Evolutionary conservation across 2,888 invertebrate species (phyloP).

Genomic region (Eumerus sabulonum): DNA sequence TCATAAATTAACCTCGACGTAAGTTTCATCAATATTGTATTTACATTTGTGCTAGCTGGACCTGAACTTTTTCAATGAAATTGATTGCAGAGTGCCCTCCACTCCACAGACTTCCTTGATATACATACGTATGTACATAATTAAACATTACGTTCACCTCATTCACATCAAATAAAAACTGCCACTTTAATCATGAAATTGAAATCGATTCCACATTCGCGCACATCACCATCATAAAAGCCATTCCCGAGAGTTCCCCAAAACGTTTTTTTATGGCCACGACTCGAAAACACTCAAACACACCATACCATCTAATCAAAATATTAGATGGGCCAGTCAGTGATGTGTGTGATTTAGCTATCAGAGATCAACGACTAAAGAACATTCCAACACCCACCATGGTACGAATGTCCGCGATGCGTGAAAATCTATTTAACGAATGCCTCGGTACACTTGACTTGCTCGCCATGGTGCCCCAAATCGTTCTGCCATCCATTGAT

Average conservation of each 20-base stretch:
- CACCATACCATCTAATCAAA: conserved; percentile 47
- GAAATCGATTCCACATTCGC: conserved; percentile 40
- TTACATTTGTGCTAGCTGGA: too few relatives aligned
- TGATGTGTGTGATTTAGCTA: conserved; percentile 48
- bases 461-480: neutral
- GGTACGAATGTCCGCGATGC: neutral
- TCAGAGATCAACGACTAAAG: conserved; percentile 25
- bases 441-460: conserved; percentile 11
- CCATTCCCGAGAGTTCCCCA: too few relatives aligned
- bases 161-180: neutral
- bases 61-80: too few relatives aligned
- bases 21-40: too few relatives aligned
- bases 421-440: conserved; percentile 57
- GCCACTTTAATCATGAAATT: conserved; percentile 46
- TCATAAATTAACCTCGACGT: too few relatives aligned
- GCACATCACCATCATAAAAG: conserved; percentile 1
- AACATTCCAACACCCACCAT: neutral
- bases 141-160: too few relatives aligned
- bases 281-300: conserved; percentile 22
- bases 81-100: too few relatives aligned
- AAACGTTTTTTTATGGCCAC: too few relatives aligned
- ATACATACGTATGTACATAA: neutral
- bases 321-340: conserved; percentile 48
- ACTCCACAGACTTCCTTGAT: too few relatives aligned
- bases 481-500: conserved; percentile 40